A percentile compares a stretch with the other conserved stretches of the same genome.
These are phyloP conservation scores for Nomia melanderi DNA, from an alignment of 1,140 invertebrate species.

Conservation along the genomic window DNA sequence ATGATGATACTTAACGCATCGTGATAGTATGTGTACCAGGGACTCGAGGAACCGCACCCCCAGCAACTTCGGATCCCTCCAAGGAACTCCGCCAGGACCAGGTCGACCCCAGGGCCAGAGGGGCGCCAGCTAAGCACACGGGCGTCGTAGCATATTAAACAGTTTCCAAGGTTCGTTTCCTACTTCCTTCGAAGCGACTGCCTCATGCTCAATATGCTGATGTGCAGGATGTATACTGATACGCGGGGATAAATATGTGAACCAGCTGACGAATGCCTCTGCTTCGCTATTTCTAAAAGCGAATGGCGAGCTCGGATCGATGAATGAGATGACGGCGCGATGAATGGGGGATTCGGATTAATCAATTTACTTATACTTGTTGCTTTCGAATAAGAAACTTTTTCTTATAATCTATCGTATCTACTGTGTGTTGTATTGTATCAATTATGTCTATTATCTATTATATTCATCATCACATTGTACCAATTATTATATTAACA, in stretches of 20 bases:
- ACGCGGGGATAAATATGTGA: background rate
- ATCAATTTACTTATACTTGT: too few species aligned
- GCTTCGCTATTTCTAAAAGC: too few species aligned
- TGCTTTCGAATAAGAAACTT: too few species aligned
- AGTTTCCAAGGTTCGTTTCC: slow-evolving; percentile 58
- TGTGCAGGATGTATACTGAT: background rate
- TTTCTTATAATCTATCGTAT: too few species aligned
- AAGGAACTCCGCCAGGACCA: slow-evolving; percentile 84
- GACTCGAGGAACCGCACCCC: slow-evolving; percentile 86
- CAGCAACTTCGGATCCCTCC: slow-evolving; percentile 84
- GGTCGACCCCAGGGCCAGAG: slow-evolving; percentile 85
- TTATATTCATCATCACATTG: too few species aligned
- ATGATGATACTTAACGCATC: slow-evolving; percentile 36
- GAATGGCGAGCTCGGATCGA: too few species aligned
- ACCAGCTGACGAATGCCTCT: too few species aligned
- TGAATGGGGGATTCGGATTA: too few species aligned
- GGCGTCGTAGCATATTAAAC: slow-evolving; percentile 66
- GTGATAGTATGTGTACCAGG: slow-evolving; percentile 81
- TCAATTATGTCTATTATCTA: too few species aligned
- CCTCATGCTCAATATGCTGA: slow-evolving; percentile 16
- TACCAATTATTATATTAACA: too few species aligned
- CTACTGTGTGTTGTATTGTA: too few species aligned
- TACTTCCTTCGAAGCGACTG: slow-evolving; percentile 13
- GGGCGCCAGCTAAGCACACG: slow-evolving; percentile 74
- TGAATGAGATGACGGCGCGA: too few species aligned